phyloP scores from a whole-genome alignment of 2,797 vertebrate genomes.

The Molossus molossus region DNA sequence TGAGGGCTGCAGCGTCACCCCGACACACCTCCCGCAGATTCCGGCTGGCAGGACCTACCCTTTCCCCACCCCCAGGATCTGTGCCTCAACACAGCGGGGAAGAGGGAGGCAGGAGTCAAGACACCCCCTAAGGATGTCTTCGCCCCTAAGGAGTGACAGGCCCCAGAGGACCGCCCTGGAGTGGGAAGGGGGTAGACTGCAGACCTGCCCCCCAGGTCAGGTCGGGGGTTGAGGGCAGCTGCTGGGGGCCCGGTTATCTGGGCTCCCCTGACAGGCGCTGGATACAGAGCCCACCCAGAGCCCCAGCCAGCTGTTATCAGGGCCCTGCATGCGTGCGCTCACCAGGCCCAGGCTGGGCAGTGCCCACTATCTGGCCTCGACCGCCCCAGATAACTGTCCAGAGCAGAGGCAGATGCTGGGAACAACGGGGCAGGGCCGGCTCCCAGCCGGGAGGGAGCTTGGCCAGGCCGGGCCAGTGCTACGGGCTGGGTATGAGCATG shows the following conservation, averaged over 20 bases:
- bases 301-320: background rate
- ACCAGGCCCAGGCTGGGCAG: background rate
- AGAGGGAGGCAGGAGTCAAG: too few species aligned
- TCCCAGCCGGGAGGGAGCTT: background rate
- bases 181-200: too few species aligned
- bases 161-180: background rate
- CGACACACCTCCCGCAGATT: background rate
- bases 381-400: background rate
- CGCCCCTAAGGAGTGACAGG: background rate
- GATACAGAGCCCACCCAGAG: conserved; percentile 63
- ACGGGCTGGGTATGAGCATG: background rate
- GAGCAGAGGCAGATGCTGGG: background rate
- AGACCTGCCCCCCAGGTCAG: rapidly evolving
- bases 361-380: conserved; percentile 10
- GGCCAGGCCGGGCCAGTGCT: rapidly evolving
- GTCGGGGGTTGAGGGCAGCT: background rate
- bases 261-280: background rate
- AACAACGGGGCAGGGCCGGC: rapidly evolving
- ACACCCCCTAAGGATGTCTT: rapidly evolving
- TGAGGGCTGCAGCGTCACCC: background rate
- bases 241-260: background rate
- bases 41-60: too few species aligned
- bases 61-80: too few species aligned
- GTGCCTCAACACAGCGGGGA: too few species aligned
- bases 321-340: background rate